A percentile compares a stretch with the other conserved stretches of the same genome.
These are phyloP conservation scores for Caerostris darwini DNA, from an alignment of 1,140 invertebrate genomes.

Conservation along the genomic window DNA sequence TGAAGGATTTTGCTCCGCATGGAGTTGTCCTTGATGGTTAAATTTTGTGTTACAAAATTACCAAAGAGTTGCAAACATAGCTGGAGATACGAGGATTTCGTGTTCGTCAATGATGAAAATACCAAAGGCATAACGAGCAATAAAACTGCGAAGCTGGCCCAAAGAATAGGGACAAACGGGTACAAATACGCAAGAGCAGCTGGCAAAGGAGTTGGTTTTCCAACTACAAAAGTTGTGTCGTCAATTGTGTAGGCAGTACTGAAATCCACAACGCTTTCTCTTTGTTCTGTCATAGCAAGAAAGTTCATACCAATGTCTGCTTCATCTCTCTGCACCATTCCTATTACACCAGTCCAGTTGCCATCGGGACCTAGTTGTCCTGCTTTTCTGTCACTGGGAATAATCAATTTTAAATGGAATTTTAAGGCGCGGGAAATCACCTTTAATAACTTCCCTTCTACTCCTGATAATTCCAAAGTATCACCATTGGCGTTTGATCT, in stretches of 20 bases:
- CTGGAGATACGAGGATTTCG: background rate
- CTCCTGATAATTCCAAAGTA: background rate
- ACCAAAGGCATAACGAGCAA: background rate
- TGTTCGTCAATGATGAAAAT: background rate
- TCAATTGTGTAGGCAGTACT: background rate
- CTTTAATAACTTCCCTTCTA: background rate
- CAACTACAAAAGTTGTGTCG: background rate
- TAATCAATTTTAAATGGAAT: background rate
- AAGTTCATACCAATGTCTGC: background rate
- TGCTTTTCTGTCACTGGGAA: background rate
- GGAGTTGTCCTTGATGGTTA: background rate
- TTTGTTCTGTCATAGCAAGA: slow-evolving; percentile 5
- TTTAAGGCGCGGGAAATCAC: background rate
- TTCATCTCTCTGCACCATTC: background rate
- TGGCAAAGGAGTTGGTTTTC: background rate
- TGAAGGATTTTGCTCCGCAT: background rate
- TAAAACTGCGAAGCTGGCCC: background rate
- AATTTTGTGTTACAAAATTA: background rate
- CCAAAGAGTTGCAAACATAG: slow-evolving; percentile 7
- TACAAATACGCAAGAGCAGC: background rate
- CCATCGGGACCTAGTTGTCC: background rate
- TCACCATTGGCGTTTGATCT: background rate
- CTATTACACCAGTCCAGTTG: background rate
- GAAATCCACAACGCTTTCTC: background rate
- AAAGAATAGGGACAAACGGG: background rate